A percentile compares a stretch with the other conserved stretches of the same genome.
Evolutionary conservation across 2,797 vertebrate genomes (phyloP).

Genomic region (Lemur catta): DNA sequence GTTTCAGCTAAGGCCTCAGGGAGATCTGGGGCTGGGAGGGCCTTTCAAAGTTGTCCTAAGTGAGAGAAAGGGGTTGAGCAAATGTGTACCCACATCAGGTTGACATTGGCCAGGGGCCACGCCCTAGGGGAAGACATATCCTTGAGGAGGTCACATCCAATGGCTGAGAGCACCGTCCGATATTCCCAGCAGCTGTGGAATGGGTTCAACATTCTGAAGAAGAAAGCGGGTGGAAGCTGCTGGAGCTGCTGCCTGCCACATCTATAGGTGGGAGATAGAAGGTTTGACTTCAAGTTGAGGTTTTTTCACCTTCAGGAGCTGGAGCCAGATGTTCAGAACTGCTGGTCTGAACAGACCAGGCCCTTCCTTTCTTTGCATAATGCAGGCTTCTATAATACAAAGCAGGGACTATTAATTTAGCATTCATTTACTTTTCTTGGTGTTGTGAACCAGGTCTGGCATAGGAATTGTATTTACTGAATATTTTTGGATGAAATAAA

Average conservation of each 20-base stretch:
- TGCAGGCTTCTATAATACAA: fast-evolving
- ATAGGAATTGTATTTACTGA: neutral
- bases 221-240: too few relatives aligned
- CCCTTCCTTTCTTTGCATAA: neutral
- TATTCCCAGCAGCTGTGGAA: neutral
- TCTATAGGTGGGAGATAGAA: neutral
- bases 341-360: too few relatives aligned
- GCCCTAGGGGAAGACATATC: neutral
- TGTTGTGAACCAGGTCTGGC: neutral
- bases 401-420: neutral
- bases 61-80: neutral
- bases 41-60: neutral
- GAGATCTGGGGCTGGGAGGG: neutral
- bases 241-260: neutral
- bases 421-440: neutral
- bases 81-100: too few relatives aligned
- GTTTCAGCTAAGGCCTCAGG: neutral
- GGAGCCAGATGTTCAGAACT: too few relatives aligned
- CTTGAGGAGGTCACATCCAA: too few relatives aligned
- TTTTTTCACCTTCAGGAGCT: neutral
- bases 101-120: neutral
- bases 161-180: neutral
- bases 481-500: neutral
- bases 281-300: neutral
- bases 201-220: neutral